phyloP scores from a whole-genome alignment of 1,140 invertebrate genomes.

The Drosophila subpulchrella region DNA sequence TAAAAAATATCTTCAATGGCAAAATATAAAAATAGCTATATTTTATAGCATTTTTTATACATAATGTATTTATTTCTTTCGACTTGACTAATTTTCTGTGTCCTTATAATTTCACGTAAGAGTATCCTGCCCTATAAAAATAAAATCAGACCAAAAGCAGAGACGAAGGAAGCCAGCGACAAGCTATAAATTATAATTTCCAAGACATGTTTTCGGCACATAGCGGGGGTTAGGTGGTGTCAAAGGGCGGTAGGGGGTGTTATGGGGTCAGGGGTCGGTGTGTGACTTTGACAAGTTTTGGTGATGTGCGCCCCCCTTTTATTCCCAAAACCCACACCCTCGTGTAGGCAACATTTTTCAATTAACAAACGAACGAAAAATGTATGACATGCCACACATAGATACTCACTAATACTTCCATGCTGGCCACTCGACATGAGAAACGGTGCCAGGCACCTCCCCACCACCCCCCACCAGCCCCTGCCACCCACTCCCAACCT shows the following conservation, averaged over 20 bases:
- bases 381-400: slow-evolving; percentile 77
- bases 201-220: slow-evolving; percentile 71
- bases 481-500: not conserved
- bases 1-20: too few relatives aligned
- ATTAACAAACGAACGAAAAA: slow-evolving; percentile 82
- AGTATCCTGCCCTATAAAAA: slow-evolving; percentile 21
- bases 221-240: not conserved
- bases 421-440: slow-evolving; percentile 41
- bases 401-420: slow-evolving; percentile 45
- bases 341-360: slow-evolving; percentile 80
- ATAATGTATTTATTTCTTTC: not conserved
- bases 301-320: slow-evolving; percentile 52
- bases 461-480: not conserved
- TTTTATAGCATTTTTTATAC: too few relatives aligned
- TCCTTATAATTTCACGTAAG: not conserved
- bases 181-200: slow-evolving; percentile 80
- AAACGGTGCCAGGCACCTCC: slow-evolving; percentile 56
- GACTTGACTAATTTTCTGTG: not conserved
- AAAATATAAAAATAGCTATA: too few relatives aligned
- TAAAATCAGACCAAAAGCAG: slow-evolving; percentile 40
- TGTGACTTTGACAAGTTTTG: slow-evolving; percentile 77
- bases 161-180: slow-evolving; percentile 29
- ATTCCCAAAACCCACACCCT: slow-evolving; percentile 18
- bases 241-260: not conserved
- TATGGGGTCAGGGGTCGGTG: slow-evolving; percentile 12